Evolutionary conservation across 2,113 vertebrate species (phyloP).

Genomic region (Cochlearius cochlearius): DNA sequence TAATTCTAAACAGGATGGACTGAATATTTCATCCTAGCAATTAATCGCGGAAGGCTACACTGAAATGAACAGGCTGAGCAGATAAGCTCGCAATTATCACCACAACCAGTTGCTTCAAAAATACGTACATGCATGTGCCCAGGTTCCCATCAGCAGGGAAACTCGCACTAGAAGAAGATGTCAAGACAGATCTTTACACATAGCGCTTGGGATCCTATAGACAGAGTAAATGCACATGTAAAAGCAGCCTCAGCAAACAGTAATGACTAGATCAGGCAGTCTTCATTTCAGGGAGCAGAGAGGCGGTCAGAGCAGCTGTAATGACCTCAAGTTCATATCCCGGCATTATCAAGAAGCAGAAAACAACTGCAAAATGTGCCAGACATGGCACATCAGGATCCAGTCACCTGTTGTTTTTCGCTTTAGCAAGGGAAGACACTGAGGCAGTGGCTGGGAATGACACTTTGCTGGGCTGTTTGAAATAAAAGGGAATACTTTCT

Average conservation of each 20-base stretch:
- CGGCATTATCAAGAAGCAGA: not conserved
- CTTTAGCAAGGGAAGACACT: not conserved
- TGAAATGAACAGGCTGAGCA: conserved; percentile 5
- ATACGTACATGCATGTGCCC: not conserved
- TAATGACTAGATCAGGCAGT: not conserved
- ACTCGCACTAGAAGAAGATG: not conserved
- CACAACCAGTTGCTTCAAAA: not conserved
- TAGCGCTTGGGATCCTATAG: not conserved
- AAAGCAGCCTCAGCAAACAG: not conserved
- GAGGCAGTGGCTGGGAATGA: not conserved
- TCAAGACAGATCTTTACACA: not conserved
- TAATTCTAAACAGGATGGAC: conserved; percentile 14
- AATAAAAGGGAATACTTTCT: not conserved
- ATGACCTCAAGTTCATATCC: not conserved
- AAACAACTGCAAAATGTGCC: not conserved
- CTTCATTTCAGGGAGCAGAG: not conserved
- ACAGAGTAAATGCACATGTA: not conserved
- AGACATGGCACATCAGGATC: not conserved
- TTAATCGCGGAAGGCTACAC: not conserved
- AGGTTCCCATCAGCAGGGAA: not conserved
- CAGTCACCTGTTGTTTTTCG: not conserved
- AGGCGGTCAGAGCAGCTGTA: not conserved
- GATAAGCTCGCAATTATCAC: not conserved
- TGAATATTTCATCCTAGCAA: not conserved
- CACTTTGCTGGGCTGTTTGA: not conserved